phyloP scores from a whole-genome alignment of 2,113 vertebrate genomes.

The Aplodontia rufa region DNA sequence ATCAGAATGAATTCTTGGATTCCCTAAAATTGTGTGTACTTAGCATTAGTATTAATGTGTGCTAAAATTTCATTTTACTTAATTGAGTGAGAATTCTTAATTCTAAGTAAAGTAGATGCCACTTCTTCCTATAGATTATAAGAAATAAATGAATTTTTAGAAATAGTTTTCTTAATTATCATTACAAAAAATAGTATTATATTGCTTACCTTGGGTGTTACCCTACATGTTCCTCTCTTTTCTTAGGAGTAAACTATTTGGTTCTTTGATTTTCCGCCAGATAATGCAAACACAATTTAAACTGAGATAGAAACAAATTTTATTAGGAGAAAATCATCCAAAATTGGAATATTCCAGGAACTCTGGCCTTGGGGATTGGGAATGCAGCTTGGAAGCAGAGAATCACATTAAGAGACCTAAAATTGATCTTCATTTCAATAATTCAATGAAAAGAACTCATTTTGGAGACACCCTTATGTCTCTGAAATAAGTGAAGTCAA shows the following conservation, averaged over 20 bases:
- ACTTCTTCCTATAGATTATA: not conserved
- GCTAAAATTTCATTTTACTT: not conserved
- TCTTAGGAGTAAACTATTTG: not conserved
- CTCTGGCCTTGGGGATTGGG: not conserved
- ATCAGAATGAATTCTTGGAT: not conserved
- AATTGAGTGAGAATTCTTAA: not conserved
- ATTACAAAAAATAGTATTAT: not conserved
- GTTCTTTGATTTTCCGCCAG: slow-evolving; percentile 10
- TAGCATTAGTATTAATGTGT: not conserved
- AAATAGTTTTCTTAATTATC: not conserved
- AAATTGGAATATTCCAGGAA: not conserved
- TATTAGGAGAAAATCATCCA: not conserved
- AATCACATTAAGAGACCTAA: not conserved
- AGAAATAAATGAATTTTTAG: not conserved
- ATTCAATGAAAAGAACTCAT: not conserved
- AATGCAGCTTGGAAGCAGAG: not conserved
- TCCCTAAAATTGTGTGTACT: too few species aligned
- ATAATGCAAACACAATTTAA: not conserved
- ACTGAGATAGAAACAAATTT: not conserved
- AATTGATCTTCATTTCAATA: not conserved
- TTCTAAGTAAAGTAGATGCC: not conserved
- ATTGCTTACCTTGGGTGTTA: not conserved
- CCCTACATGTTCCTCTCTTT: not conserved
- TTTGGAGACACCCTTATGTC: not conserved
- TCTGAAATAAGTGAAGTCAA: slow-evolving; percentile 1